Base-by-base conservation (phyloP, 2,113 vertebrate genomes). In the Phylloscopus whistleri region DNA sequence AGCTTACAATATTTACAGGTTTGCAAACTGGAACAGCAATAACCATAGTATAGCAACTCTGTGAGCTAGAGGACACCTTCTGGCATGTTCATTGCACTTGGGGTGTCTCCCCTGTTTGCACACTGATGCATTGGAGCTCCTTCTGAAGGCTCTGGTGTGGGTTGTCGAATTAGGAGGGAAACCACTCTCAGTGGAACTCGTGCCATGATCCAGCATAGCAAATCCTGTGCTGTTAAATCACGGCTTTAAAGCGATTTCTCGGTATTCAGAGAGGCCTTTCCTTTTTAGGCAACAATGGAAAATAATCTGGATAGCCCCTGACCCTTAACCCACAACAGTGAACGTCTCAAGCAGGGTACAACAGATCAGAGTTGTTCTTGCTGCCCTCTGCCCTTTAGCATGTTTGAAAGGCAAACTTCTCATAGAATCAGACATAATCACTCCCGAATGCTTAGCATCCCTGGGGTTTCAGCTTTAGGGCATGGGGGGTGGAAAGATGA, bases 381-480 rank as follows among this genome's bases (percentile, higher is more conserved):
- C 35, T 92, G 95, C 72, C 96, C 97, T 97, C 96, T 97, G 97
- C 88, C 90, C 96, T 96, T 85, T 51, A 86, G 89, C 83, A 63
- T 96, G 91, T 97, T 88, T 95, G 88, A 97, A 97, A 97, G 88
- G 88, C 91, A 97, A 96, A 96, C 94, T 95, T 97, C 95, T 96
- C 95, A 97, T 96, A 94, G 90, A 94, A 84, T 95, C 0, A 0
- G 66, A 95, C 86, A 94, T 97, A 97, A 97, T 97, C 78, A 82
- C 78, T 93, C 87, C 93, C 94, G 95, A 97, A 96, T 78, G 79
- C 52, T 93, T 84, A 83, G 90, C 93, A 92, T 78, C 90, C 89
- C 96, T 79, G 72, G 80, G 58, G 78, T 88, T 95, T 94, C 88
- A 85, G 90, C 67, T 90, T 91, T 58, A 95, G 78, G 88, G 59